Base-by-base conservation (phyloP, 2,113 vertebrate species). In the Myotis lucifugus region DNA sequence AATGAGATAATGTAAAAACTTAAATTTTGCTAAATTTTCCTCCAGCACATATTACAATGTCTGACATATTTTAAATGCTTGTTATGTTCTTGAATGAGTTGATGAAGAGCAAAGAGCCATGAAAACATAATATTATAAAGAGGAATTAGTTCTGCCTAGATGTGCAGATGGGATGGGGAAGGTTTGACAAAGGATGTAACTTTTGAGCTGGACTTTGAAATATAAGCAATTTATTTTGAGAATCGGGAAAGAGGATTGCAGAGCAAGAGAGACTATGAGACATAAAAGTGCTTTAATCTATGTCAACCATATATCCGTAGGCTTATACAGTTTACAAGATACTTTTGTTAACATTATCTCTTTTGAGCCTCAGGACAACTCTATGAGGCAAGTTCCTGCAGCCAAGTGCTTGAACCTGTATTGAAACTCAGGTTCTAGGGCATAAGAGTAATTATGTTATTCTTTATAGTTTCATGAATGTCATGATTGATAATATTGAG, bases 161-260 rank as follows among this genome's bases (percentile, higher is more conserved):
- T 85, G 1, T 59, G 17, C 10, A 93, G 29, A 9, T 74, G 21
- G 8, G 1, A 32, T 29, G 25, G 2, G 21, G 42, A 23, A 92
- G 10, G 40, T 21, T 52, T 88, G 50, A 50, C 42, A 69, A 48
- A 81, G 37, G 27, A 25, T 21, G 19, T 32, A 7, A 61, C 56
- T 90, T 92, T 73, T 64, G 9, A 84, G 32, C 56, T 96, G 52
- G 25, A 70, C 70, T 92, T 92, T 79, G 90, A 92, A 73, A 70
- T 73, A 67, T 50, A 64, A 90, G 29, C 85, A 50, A 6, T 88
- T 50, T 85, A 76, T 67, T 32, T 37, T 74, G 50, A 92, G 64
- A 84, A 37, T 74, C 8, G 4, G 5, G 8, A 84, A 89, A 78
- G 32, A 73, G 66, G 29, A 61, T n/a, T 74, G 32, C 25, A 85